Percentiles rank a stretch among this genome's conserved stretches.
These are phyloP conservation scores for Neosilurus hyrtlii DNA, from an alignment of 2,797 vertebrate species.

Conservation along the genomic window DNA sequence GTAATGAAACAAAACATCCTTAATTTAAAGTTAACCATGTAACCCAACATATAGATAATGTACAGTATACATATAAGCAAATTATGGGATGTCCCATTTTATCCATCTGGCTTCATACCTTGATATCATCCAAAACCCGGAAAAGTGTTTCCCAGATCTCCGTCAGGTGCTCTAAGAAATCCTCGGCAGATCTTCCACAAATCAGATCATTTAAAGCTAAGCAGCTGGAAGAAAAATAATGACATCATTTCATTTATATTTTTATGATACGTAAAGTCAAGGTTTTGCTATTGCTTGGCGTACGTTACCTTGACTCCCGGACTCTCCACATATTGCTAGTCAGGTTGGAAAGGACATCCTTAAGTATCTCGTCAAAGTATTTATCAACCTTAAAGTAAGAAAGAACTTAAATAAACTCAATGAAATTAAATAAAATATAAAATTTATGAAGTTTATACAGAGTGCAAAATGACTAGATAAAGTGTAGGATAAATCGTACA, in stretches of 20 bases:
- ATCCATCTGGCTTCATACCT: conserved; percentile 70
- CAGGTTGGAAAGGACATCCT: conserved; percentile 91
- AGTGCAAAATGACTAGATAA: not conserved
- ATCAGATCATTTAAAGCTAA: conserved; percentile 92
- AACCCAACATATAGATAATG: not conserved
- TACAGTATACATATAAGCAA: no score
- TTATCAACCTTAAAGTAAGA: conserved; percentile 85
- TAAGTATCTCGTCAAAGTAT: conserved; percentile 93
- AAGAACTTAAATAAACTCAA: no score
- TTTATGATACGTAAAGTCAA: not conserved
- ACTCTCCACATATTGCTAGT: conserved; percentile 94
- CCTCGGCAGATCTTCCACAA: conserved; percentile 88
- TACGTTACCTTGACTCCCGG: conserved; percentile 88
- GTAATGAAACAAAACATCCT: not conserved
- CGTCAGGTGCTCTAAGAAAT: conserved; percentile 87
- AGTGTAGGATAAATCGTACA: conserved; percentile 66
- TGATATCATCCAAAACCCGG: conserved; percentile 97
- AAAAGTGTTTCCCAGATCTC: conserved; percentile 98
- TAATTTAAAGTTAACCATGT: not conserved
- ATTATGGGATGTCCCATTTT: not conserved
- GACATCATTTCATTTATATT: not conserved
- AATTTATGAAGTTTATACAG: not conserved
- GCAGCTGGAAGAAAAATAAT: conserved; percentile 72
- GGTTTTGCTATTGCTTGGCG: not conserved
- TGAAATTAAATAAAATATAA: not conserved